Evolutionary conservation across 2,888 invertebrate species (phyloP).

Genomic region (Stomorhina lunata): DNA sequence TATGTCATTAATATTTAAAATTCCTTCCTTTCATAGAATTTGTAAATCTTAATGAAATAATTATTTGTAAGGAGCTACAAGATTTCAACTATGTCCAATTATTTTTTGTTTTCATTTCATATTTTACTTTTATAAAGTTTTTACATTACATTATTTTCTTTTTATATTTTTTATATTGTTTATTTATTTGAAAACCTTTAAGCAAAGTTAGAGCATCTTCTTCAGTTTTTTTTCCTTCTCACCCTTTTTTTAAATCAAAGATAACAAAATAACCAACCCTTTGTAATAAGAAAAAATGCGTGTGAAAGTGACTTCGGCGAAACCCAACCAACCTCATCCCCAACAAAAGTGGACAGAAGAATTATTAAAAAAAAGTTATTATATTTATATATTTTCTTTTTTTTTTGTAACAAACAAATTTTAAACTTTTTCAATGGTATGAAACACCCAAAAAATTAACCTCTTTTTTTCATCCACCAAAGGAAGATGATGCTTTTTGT

Average conservation of each 20-base stretch:
- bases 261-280: slow-evolving; percentile 44
- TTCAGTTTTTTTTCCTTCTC: slow-evolving; percentile 10
- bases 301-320: slow-evolving; percentile 47
- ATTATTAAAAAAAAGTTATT: slow-evolving; percentile 15
- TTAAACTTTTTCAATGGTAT: slow-evolving; percentile 5
- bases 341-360: slow-evolving; percentile 30
- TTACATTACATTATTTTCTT: slow-evolving; percentile 7
- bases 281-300: slow-evolving; percentile 29
- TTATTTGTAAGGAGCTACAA: too few species aligned
- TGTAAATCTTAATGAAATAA: too few species aligned
- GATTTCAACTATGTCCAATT: neutral
- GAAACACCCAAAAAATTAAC: slow-evolving; percentile 17
- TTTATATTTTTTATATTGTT: neutral
- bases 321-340: slow-evolving; percentile 19
- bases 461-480: slow-evolving; percentile 27
- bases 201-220: slow-evolving; percentile 21
- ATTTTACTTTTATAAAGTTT: slow-evolving; percentile 36
- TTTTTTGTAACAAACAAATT: slow-evolving; percentile 10
- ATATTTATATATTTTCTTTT: neutral
- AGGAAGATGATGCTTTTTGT: neutral
- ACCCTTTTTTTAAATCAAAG: slow-evolving; percentile 36
- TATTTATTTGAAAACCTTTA: neutral
- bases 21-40: too few species aligned
- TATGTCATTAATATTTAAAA: too few species aligned
- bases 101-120: neutral